A percentile compares a stretch with the other conserved stretches of the same genome.
Conservation (phyloP, 2,888 invertebrate species). For the Lepetodrilus schrolli region DNA sequence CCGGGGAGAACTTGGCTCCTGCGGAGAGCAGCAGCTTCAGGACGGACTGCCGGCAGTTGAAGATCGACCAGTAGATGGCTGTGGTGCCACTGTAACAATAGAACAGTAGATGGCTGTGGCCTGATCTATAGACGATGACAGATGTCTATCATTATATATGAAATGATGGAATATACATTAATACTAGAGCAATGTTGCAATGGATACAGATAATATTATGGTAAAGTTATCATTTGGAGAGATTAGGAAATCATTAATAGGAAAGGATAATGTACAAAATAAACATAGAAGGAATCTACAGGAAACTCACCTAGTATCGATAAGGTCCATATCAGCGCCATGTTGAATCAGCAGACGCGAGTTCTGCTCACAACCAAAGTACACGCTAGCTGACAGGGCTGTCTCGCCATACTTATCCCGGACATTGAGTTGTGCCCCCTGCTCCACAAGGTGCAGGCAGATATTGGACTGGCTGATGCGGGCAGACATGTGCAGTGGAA, state of each 20-base stretch:
- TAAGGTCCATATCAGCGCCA: conserved; percentile 52
- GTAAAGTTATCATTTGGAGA: background rate
- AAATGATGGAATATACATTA: background rate
- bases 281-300: too few species aligned
- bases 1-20: conserved; percentile 43
- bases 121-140: too few species aligned
- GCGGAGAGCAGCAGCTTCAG: conserved; percentile 47
- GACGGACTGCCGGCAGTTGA: conserved; percentile 48
- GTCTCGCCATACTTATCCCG: conserved; percentile 57
- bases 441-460: conserved; percentile 43
- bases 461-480: conserved; percentile 39
- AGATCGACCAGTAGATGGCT: conserved; percentile 61
- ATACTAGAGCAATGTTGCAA: background rate
- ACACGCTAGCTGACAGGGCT: conserved; percentile 52
- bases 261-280: background rate
- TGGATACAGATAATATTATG: background rate
- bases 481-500: conserved; percentile 50
- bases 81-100: conserved; percentile 48
- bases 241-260: too few species aligned
- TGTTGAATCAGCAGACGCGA: conserved; percentile 50
- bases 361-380: conserved; percentile 56
- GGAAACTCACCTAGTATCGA: conserved; percentile 49
- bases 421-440: conserved; percentile 50
- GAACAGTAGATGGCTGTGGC: too few species aligned
- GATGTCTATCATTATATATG: too few species aligned